phyloP scores from a whole-genome alignment of 2,113 vertebrate species.

The Rhinoderma darwinii region DNA sequence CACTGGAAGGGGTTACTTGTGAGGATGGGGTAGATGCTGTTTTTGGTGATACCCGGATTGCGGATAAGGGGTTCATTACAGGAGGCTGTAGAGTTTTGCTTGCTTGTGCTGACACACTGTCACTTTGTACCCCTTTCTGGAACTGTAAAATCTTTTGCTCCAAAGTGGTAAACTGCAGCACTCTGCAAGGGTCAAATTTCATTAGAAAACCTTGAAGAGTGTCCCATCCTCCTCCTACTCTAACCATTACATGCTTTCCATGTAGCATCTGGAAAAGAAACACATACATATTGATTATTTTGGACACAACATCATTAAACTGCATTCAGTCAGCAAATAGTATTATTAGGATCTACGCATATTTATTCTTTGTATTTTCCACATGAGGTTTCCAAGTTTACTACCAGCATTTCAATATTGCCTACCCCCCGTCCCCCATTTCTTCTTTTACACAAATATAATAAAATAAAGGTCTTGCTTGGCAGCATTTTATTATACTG shows the following conservation, averaged over 20 bases:
- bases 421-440: too few relatives aligned
- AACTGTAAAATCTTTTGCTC: conserved; percentile 96
- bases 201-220: conserved; percentile 93
- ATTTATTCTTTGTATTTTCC: too few relatives aligned
- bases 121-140: conserved; percentile 84
- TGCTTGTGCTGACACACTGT: conserved; percentile 62
- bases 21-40: conserved; percentile 67
- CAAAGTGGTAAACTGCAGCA: conserved; percentile 93
- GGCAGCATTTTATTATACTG: too few relatives aligned
- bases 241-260: conserved; percentile 98
- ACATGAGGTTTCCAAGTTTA: too few relatives aligned
- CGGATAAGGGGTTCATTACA: conserved; percentile 88
- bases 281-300: neutral
- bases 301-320: neutral
- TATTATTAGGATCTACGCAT: too few relatives aligned
- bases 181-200: conserved; percentile 92
- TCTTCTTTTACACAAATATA: too few relatives aligned
- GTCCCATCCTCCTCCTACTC: conserved; percentile 98
- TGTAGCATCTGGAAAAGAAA: conserved; percentile 89
- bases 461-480: too few relatives aligned
- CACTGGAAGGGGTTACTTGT: conserved; percentile 49
- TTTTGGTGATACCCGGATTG: conserved; percentile 77
- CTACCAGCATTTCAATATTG: too few relatives aligned
- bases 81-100: conserved; percentile 73
- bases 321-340: neutral